phyloP scores from a whole-genome alignment of 2,113 vertebrate genomes.

The Isichthys henryi region DNA sequence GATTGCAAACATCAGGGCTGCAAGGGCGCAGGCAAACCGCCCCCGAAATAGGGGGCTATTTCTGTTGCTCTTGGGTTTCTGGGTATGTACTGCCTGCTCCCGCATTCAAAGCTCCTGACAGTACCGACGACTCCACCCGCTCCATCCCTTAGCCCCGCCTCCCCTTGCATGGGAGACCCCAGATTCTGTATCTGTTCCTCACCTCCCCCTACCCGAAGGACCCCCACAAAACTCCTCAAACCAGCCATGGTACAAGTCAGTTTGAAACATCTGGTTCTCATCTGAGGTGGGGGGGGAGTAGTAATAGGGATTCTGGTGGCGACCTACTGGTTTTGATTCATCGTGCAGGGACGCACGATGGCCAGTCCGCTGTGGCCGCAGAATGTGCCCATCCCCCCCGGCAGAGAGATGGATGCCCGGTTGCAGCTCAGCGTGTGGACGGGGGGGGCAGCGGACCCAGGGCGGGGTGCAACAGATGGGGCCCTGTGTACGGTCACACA shows the following conservation, averaged over 20 bases:
- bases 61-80: neutral
- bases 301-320: neutral
- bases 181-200: neutral
- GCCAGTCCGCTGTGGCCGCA: neutral
- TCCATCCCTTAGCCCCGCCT: neutral
- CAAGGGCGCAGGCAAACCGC: neutral
- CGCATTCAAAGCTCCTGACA: neutral
- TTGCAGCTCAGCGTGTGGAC: neutral
- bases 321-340: neutral
- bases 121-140: neutral
- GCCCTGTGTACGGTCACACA: neutral
- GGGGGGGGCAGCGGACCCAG: neutral
- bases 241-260: neutral
- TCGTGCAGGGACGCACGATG: neutral
- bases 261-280: neutral
- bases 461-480: neutral
- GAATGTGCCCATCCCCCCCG: neutral
- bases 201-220: neutral
- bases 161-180: neutral
- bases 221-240: neutral
- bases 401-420: neutral
- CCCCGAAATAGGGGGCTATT: neutral
- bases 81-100: neutral
- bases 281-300: neutral
- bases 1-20: conserved; percentile 3